These are phyloP conservation scores for Parazoanthus swiftii DNA, from an alignment of 92 coral and sea anemone genomes.

Conservation along the genomic window DNA sequence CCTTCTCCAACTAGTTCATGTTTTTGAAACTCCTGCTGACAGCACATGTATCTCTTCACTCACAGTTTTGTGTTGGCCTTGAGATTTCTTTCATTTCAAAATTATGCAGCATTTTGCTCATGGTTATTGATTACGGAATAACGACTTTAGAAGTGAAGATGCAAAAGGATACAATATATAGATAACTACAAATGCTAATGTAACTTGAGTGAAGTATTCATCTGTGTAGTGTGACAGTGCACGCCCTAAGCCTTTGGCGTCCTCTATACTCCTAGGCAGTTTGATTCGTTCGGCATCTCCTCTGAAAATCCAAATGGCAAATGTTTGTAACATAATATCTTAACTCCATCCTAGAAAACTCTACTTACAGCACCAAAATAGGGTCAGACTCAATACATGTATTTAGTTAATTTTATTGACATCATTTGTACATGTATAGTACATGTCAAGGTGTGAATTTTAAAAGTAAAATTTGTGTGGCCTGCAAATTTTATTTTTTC, in stretches of 20 bases:
- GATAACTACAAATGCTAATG: conserved; percentile 73
- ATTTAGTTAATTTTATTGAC: too few relatives aligned
- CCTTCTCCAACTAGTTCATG: too few relatives aligned
- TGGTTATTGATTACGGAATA: too few relatives aligned
- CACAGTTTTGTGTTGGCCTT: too few relatives aligned
- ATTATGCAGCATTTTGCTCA: neutral
- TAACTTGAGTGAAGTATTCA: conserved; percentile 86
- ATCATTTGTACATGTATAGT: too few relatives aligned
- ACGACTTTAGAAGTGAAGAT: neutral
- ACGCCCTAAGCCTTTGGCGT: conserved; percentile 88
- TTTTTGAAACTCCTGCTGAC: too few relatives aligned
- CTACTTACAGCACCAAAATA: neutral
- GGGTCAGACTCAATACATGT: too few relatives aligned
- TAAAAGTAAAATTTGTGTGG: too few relatives aligned
- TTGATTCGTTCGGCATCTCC: conserved; percentile 84
- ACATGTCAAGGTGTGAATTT: too few relatives aligned
- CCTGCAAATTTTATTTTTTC: too few relatives aligned
- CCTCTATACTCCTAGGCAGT: conserved; percentile 83
- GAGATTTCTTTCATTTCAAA: neutral
- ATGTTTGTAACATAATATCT: neutral
- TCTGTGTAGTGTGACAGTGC: conserved; percentile 89
- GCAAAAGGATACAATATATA: conserved; percentile 88
- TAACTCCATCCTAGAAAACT: too few relatives aligned
- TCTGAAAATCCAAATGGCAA: conserved; percentile 41
- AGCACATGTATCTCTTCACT: too few relatives aligned